A percentile compares a stretch with the other conserved stretches of the same genome.
phyloP scores from a whole-genome alignment of 2,797 vertebrate genomes.

The Tadarida brasiliensis region DNA sequence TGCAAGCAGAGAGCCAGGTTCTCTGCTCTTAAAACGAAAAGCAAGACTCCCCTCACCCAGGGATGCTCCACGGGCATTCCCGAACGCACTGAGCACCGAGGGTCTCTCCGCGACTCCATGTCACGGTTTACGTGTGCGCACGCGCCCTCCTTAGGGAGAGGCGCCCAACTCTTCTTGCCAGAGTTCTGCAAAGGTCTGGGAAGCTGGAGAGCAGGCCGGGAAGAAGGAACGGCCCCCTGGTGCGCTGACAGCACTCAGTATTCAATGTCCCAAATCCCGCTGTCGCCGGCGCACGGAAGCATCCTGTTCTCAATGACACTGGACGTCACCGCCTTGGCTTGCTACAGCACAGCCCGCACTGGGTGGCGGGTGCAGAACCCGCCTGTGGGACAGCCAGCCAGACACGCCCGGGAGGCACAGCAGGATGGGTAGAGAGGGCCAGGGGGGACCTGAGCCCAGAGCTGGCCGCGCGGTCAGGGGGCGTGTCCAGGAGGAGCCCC shows the following conservation, averaged over 20 bases:
- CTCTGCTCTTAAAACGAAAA: neutral
- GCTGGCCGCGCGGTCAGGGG: fast-evolving
- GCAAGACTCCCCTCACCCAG: neutral
- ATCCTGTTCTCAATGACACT: fast-evolving
- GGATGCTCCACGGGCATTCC: fast-evolving
- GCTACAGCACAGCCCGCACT: fast-evolving
- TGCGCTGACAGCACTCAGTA: no score
- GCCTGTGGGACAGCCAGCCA: fast-evolving
- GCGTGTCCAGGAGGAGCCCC: neutral
- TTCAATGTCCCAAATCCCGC: no score
- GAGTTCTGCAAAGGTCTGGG: neutral
- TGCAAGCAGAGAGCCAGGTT: no score
- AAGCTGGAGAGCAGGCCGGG: fast-evolving
- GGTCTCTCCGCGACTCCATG: neutral
- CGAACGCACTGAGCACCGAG: fast-evolving
- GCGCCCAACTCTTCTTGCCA: neutral
- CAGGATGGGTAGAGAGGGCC: neutral
- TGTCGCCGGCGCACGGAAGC: neutral
- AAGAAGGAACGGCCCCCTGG: neutral
- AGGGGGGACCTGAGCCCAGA: fast-evolving
- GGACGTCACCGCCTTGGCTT: fast-evolving
- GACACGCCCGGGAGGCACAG: neutral
- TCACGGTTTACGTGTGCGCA: fast-evolving
- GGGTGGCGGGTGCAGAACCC: neutral
- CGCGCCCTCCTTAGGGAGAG: neutral